These are phyloP conservation scores for Pollimyrus isidori DNA, from an alignment of 2,113 vertebrate species.

Conservation along the genomic window DNA sequence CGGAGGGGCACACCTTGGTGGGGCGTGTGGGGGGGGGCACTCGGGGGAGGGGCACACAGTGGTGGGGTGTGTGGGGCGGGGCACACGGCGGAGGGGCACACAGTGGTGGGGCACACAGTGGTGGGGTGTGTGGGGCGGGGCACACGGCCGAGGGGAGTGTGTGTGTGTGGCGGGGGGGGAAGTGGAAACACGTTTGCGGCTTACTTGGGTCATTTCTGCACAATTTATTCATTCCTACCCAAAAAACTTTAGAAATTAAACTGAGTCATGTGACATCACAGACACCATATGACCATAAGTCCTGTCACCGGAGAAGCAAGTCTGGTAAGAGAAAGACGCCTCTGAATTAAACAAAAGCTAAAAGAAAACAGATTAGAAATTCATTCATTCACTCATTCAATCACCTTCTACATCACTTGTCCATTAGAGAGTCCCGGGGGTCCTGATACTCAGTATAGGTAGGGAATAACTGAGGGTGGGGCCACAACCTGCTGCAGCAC, in stretches of 20 bases:
- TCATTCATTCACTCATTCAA: background rate
- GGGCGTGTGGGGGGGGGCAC: no score
- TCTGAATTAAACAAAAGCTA: background rate
- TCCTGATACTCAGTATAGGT: background rate
- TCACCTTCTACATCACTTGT: background rate
- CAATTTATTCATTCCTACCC: background rate
- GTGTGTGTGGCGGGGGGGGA: background rate
- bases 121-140: no score
- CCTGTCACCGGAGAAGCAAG: background rate
- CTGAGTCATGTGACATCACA: background rate
- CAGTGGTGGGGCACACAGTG: no score
- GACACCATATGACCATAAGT: background rate
- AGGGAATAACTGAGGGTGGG: background rate
- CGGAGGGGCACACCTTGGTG: no score
- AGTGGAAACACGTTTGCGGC: background rate
- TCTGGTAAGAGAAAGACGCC: background rate
- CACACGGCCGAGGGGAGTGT: background rate
- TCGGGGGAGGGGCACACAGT: no score
- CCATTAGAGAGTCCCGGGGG: background rate
- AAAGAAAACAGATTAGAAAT: background rate
- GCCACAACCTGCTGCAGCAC: background rate
- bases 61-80: no score
- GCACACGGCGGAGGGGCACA: no score
- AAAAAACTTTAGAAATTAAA: background rate
- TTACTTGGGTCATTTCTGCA: background rate